These are phyloP conservation scores for Hippocampus mohnikei DNA, from an alignment of 2,113 vertebrate species.

Conservation along the genomic window DNA sequence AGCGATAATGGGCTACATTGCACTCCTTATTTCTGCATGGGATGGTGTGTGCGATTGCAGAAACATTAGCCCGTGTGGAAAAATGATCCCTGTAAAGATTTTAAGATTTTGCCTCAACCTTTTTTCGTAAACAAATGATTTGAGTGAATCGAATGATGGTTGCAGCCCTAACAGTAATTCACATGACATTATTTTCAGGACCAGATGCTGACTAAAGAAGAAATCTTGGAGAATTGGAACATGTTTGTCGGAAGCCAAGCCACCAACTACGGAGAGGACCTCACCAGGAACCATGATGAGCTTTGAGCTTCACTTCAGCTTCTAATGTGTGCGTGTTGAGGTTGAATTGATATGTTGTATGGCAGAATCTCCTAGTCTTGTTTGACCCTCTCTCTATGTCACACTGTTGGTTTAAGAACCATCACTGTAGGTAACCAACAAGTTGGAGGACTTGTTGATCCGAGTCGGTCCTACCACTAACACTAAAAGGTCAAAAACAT, in stretches of 20 bases:
- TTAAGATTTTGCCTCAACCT: too few relatives aligned
- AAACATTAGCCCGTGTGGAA: too few relatives aligned
- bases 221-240: constrained; percentile 96
- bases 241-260: constrained; percentile 99
- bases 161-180: background rate
- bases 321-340: background rate
- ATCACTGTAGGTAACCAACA: constrained; percentile 8
- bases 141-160: too few relatives aligned
- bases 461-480: constrained; percentile 26
- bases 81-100: too few relatives aligned
- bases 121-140: too few relatives aligned
- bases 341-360: constrained; percentile 1
- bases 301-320: constrained; percentile 72
- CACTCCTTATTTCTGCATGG: too few relatives aligned
- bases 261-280: constrained; percentile 96
- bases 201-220: constrained; percentile 89
- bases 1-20: too few relatives aligned
- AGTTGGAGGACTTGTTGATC: background rate
- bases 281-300: constrained; percentile 91
- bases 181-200: constrained; percentile 70
- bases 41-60: too few relatives aligned
- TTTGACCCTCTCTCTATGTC: constrained; percentile 13
- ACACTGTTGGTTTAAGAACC: background rate
- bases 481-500: constrained; percentile 13
- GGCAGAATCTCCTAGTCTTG: constrained; percentile 17